Evolutionary conservation across 1,140 invertebrate species (phyloP).

Genomic region (Diabrotica undecimpunctata): DNA sequence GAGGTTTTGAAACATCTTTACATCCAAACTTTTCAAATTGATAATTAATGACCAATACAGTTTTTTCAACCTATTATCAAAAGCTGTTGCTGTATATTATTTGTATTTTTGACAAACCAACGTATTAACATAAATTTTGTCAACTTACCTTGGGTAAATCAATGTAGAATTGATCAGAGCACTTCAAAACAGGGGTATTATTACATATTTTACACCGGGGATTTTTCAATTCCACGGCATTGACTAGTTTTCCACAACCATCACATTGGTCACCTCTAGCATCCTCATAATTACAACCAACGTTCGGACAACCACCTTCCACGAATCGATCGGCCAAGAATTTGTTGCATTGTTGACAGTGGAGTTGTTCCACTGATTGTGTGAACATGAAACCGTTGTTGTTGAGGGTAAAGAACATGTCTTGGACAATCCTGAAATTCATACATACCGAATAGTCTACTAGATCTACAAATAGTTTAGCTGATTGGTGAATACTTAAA

Average conservation of each 20-base stretch:
- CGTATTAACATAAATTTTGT: no score
- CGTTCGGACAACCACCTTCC: conserved; percentile 91
- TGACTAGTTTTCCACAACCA: conserved; percentile 94
- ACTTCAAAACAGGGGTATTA: conserved; percentile 66
- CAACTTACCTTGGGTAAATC: conserved; percentile 79
- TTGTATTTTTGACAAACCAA: no score
- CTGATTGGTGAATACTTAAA: no score
- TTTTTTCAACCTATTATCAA: no score
- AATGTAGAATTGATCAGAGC: conserved; percentile 89
- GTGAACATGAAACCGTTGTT: conserved; percentile 79
- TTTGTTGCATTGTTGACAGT: conserved; percentile 84
- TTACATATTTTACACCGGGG: conserved; percentile 92
- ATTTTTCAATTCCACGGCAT: conserved; percentile 85
- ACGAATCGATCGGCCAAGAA: conserved; percentile 87
- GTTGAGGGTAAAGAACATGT: conserved; percentile 82
- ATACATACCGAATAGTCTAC: no score
- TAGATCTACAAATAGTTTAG: conserved; percentile 11
- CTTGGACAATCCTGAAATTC: conserved; percentile 72
- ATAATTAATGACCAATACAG: no score
- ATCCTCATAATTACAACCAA: conserved; percentile 84
- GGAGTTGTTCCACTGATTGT: conserved; percentile 86
- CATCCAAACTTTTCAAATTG: no score
- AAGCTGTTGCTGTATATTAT: no score
- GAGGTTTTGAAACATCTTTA: no score
- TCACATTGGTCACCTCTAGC: conserved; percentile 99